Evolutionary conservation across 2,113 vertebrate genomes (phyloP).

Genomic region (Ptychochromis oligacanthus): DNA sequence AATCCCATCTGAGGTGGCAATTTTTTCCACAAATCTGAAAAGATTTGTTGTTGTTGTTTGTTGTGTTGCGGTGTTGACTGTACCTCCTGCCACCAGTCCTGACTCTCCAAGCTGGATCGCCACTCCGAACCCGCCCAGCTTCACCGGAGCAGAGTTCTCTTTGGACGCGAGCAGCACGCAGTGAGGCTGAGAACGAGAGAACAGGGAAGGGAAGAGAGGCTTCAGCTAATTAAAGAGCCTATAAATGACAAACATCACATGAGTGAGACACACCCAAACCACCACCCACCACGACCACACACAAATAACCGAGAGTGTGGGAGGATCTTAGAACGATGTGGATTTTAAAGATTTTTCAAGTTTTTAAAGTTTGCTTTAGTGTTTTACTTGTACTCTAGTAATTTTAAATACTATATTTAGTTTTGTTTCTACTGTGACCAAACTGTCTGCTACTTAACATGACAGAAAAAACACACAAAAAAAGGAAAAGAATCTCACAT

Average conservation of each 20-base stretch:
- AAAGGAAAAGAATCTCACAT: not conserved
- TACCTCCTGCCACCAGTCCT: conserved; percentile 98
- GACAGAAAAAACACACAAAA: not conserved
- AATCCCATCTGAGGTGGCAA: not conserved
- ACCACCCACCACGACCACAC: conserved; percentile 29
- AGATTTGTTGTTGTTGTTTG: too few species aligned
- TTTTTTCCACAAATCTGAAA: not conserved
- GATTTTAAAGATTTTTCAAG: too few species aligned
- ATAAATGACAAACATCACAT: conserved; percentile 41
- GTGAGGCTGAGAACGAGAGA: conserved; percentile 87
- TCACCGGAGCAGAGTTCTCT: conserved; percentile 97
- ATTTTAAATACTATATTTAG: not conserved
- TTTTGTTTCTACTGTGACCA: not conserved
- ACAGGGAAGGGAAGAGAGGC: conserved; percentile 23
- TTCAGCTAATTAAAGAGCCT: conserved; percentile 47
- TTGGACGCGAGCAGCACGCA: conserved; percentile 98
- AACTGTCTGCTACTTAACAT: not conserved
- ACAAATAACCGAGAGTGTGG: not conserved
- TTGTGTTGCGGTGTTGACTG: too few species aligned
- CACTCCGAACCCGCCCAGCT: conserved; percentile 96
- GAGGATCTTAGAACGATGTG: not conserved
- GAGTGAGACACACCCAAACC: conserved; percentile 30
- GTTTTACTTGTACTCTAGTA: not conserved
- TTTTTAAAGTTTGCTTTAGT: not conserved
- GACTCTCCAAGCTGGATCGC: conserved; percentile 98